Base-by-base conservation (phyloP, 2,113 vertebrate species). In the Deroptyus accipitrinus region DNA sequence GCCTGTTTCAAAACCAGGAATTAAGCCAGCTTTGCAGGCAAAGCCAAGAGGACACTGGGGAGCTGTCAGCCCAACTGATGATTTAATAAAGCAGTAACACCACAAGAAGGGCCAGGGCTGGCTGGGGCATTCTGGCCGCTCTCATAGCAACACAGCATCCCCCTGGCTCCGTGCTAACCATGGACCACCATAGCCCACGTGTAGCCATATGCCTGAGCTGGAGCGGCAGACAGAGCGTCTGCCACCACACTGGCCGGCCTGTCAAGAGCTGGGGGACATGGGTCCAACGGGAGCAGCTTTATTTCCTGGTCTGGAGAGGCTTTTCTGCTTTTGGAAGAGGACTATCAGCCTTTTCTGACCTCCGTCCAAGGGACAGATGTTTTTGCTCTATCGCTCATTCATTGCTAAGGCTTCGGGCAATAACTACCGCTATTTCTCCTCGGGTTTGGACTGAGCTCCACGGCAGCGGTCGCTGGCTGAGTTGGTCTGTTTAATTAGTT, bases 401-500 rank as follows among this genome's bases (percentile, higher is more conserved):
- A 44, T 41, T 91, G 49, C 70, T 88, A 84, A 91, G 70, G 73
- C 92, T 94, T 54, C 3, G 0, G 81, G 77, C 77, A 82, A 61
- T 19, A 81, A 30, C 86, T 86, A 42, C 95, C 0, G 0, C 86
- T 91, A 31, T 64, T 89, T 73, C 49, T 95, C 75, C 61, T 33
- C 31, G 27, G 48, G 51, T 94, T 89, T 96, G 86, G 81, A 95
- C 72, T 89, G 83, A n/a, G 81, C 61, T 91, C 64, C 84, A 55
- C 73, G 0, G 91, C 86, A 94, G 91, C 3, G 1, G 86, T 81
- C 62, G 52, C 88, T 92, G 94, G 83, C 83, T 94, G 86, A 91
- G 77, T 62, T 76, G 82, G 69, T 41, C 66, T 73, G 59, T 82
- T 95, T 96, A 93, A 97, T 97, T 94, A 96, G 94, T 84, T 95